phyloP scores from a whole-genome alignment of 2,113 vertebrate genomes.

The Herpailurus yagouaroundi region DNA sequence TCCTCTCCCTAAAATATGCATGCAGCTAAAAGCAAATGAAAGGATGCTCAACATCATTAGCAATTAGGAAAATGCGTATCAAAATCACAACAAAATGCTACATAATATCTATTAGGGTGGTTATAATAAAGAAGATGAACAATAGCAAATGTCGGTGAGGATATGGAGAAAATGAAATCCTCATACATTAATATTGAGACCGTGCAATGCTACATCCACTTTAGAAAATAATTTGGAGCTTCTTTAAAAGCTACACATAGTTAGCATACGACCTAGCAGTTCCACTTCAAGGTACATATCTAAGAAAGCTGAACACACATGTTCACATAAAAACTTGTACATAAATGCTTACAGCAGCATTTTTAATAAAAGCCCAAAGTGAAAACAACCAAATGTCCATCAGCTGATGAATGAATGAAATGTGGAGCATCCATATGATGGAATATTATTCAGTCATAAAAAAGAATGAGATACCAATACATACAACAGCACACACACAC shows the following conservation, averaged over 20 bases:
- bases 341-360: not conserved
- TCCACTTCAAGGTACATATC: not conserved
- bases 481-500: not conserved
- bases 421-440: not conserved
- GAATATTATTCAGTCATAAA: not conserved
- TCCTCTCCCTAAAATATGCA: too few species aligned
- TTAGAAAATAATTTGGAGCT: not conserved
- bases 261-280: not conserved
- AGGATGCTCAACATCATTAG: not conserved
- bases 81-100: not conserved
- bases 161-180: not conserved
- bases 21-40: not conserved
- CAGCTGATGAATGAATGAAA: not conserved
- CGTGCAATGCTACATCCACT: not conserved
- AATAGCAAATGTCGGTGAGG: not conserved
- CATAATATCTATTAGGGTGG: not conserved
- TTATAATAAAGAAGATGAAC: not conserved
- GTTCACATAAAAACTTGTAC: not conserved
- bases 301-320: not conserved
- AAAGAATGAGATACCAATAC: not conserved
- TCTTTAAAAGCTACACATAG: not conserved
- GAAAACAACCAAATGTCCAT: not conserved
- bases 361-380: not conserved
- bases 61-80: not conserved
- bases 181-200: not conserved